These are phyloP conservation scores for Dasyprocta punctata DNA, from an alignment of 2,113 vertebrate genomes.

Conservation along the genomic window DNA sequence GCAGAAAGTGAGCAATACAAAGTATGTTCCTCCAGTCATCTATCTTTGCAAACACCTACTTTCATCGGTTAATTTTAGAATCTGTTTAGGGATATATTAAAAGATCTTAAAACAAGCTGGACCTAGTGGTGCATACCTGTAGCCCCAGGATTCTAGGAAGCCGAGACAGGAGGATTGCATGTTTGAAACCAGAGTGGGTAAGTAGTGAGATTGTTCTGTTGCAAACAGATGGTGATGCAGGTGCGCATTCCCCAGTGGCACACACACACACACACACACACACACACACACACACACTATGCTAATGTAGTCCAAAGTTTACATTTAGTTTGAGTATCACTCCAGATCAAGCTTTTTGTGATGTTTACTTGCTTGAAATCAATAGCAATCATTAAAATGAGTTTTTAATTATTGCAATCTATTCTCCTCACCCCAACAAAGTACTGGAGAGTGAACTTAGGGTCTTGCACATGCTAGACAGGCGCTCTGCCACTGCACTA, in stretches of 20 bases:
- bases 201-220: neutral
- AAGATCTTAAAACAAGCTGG: neutral
- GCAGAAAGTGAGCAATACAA: neutral
- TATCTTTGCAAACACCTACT: neutral
- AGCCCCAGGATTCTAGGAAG: neutral
- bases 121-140: neutral
- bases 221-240: neutral
- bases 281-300: neutral
- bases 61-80: neutral
- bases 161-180: neutral
- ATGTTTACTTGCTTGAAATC: neutral
- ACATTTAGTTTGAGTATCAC: neutral
- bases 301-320: neutral
- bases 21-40: neutral
- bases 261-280: neutral
- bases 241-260: neutral
- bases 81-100: neutral
- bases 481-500: neutral
- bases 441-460: neutral
- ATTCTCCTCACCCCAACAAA: neutral
- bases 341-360: neutral
- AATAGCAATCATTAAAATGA: neutral
- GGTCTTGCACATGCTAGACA: neutral
- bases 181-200: neutral
- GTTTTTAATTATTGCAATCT: neutral